These are phyloP conservation scores for Bos javanicus DNA, from an alignment of 2,113 vertebrate species.

Conservation along the genomic window DNA sequence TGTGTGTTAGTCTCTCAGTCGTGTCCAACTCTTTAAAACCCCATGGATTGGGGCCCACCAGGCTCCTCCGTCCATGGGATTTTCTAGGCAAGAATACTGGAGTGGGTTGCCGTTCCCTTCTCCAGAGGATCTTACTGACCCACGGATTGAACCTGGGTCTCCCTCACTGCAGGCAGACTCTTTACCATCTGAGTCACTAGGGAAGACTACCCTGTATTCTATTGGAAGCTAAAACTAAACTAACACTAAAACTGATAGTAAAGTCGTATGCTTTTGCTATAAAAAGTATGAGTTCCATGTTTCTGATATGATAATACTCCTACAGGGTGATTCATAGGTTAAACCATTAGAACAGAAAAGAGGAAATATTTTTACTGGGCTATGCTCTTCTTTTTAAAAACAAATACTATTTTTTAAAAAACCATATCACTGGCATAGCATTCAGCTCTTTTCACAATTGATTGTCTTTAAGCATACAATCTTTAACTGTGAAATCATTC, in stretches of 20 bases:
- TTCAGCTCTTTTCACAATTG: slow-evolving; percentile 46
- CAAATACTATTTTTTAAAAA: slow-evolving; percentile 33
- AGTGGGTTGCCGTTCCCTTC: neutral
- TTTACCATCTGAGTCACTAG: neutral
- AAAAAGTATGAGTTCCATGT: neutral
- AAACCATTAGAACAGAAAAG: slow-evolving; percentile 37
- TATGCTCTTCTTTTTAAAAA: slow-evolving; percentile 44
- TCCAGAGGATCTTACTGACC: neutral
- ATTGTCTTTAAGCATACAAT: slow-evolving; percentile 27
- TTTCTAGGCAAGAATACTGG: neutral
- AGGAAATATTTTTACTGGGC: slow-evolving; percentile 59
- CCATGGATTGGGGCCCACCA: neutral
- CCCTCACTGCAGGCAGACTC: neutral
- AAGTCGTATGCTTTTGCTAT: neutral
- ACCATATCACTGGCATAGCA: neutral
- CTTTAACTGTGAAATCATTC: slow-evolving; percentile 54
- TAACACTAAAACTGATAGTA: neutral
- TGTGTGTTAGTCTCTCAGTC: neutral
- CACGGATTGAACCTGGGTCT: neutral
- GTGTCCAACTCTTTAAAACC: neutral
- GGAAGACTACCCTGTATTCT: neutral
- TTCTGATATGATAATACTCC: neutral
- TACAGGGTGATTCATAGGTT: slow-evolving; percentile 45
- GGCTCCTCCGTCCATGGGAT: neutral
- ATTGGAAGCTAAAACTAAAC: neutral